Conservation (phyloP, 2,888 invertebrate genomes). For the Labia minor region DNA sequence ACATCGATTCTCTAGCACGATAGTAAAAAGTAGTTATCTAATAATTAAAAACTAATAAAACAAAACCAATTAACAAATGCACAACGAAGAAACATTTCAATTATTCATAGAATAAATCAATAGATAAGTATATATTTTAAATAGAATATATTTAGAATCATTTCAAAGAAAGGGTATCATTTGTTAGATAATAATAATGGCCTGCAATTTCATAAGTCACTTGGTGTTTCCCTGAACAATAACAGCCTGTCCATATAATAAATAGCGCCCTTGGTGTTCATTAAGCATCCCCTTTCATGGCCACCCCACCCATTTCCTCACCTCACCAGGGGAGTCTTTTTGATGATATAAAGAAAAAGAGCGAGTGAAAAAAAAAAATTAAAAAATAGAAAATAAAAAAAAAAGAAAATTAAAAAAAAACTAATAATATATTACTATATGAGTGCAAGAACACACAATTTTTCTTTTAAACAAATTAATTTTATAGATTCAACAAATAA, state of each 20-base stretch:
- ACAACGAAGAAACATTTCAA: no score
- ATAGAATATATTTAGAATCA: no score
- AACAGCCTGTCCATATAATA: constrained; percentile 8
- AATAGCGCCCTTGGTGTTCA: constrained; percentile 13
- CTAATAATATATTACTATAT: no score
- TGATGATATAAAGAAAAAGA: neutral
- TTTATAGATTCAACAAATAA: no score
- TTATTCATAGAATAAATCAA: no score
- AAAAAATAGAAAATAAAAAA: neutral
- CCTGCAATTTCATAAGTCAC: constrained; percentile 1
- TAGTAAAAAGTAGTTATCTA: no score
- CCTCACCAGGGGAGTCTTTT: neutral
- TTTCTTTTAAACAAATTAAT: no score
- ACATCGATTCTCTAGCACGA: no score
- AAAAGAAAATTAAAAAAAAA: neutral
- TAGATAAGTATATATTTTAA: no score
- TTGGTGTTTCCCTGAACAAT: constrained; percentile 13
- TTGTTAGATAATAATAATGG: constrained; percentile 4
- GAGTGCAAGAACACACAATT: no score
- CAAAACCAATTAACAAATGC: no score
- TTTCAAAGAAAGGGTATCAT: neutral
- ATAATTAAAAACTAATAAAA: no score
- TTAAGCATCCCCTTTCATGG: neutral
- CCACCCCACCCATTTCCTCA: neutral
- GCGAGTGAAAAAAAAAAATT: neutral